Conservation (phyloP, 2,797 vertebrate genomes). For the Mycteria americana region DNA sequence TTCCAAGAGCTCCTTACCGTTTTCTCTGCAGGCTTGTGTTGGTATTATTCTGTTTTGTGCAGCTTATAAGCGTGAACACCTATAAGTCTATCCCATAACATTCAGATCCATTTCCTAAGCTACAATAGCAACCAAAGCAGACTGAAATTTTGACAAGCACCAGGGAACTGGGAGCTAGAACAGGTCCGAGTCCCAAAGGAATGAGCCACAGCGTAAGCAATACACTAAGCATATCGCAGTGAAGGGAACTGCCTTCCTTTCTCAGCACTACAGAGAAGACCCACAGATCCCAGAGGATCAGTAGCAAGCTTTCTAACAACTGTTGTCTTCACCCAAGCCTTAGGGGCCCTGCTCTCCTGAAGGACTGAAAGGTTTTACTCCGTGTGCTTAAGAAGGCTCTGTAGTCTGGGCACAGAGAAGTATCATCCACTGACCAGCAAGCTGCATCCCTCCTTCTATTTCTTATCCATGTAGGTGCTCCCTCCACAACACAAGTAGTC, state of each 20-base stretch:
- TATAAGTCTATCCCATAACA: neutral
- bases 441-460: neutral
- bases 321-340: neutral
- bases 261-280: neutral
- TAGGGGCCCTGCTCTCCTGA: neutral
- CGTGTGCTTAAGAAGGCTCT: neutral
- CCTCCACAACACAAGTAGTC: neutral
- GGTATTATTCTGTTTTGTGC: neutral
- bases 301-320: neutral
- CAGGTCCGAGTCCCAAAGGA: neutral
- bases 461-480: neutral
- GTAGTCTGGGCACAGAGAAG: neutral
- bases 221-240: fast-evolving
- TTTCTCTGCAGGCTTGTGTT: slow-evolving; percentile 1
- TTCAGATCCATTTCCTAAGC: neutral
- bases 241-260: neutral
- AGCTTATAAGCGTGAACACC: neutral
- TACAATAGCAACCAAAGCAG: neutral
- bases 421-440: neutral
- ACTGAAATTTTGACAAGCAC: neutral
- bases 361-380: neutral
- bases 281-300: neutral
- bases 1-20: neutral
- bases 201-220: neutral
- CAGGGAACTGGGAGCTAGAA: neutral